Base-by-base conservation (phyloP, 2,113 vertebrate species). In the Corythaeola cristata region DNA sequence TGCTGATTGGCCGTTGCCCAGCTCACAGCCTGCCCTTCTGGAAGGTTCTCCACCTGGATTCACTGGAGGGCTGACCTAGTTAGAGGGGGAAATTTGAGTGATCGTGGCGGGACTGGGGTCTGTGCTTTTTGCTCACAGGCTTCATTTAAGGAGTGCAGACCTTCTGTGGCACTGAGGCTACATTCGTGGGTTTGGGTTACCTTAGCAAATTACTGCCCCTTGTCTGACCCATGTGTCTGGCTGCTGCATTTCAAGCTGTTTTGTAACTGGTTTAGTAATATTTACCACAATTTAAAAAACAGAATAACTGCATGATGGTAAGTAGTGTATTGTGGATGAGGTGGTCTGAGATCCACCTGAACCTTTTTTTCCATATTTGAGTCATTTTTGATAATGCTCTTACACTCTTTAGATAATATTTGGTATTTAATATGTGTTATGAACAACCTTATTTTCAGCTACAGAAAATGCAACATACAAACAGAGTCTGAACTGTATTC, bases 101-200 rank as follows among this genome's bases (percentile, higher is more conserved):
- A 6, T 16, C 1, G 0, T 0, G 2, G 21, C 2, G 28, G 4
- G 5, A 26, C 12, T 3, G 5, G 5, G n/a, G 3, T 19, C 39
- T 63, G 18, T 20, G 28, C 5, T 2, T 27, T 62, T 56, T 45
- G 5, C 16, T 33, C 15, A 35, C 4, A 53, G 35, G 7, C 12
- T 79, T 45, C 6, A 8, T 17, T 62, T 59, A 35, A 52, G 13
- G 26, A 50, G 7, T 1, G 2, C 35, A 7, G 37, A 13, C 4
- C 14, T 11, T 17, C 11, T 28, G 22, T 53, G 14, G 33, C 4
- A 5, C 1, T 1, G 19, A 79, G 9, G 9, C 6, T 24, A 26
- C 2, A 0, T 59, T 68, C 32, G 15, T 14, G 12, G 2, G 5
- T 62, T 72, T 58, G 7, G 3, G 11, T 37, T 69, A 28, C 6